phyloP scores from a whole-genome alignment of 2,113 vertebrate species.

The Centrocercus urophasianus region DNA sequence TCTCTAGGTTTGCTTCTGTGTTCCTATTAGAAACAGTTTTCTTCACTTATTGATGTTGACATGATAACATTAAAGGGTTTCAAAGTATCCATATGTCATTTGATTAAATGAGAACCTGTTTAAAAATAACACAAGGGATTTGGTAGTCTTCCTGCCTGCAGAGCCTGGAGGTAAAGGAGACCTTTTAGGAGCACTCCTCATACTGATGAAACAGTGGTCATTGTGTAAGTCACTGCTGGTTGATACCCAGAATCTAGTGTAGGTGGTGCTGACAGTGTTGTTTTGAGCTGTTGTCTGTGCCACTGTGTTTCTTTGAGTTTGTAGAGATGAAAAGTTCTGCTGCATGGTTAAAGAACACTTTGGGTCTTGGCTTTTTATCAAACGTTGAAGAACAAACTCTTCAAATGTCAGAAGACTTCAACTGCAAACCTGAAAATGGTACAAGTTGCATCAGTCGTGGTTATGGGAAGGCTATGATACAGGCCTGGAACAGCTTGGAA shows the following conservation, averaged over 20 bases:
- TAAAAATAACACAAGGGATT: not conserved
- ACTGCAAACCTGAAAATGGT: not conserved
- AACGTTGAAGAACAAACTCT: not conserved
- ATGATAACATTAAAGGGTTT: not conserved
- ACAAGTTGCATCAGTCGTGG: not conserved
- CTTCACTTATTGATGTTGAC: not conserved
- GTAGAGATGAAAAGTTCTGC: not conserved
- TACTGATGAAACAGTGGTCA: not conserved
- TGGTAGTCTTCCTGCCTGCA: not conserved
- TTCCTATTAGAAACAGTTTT: not conserved
- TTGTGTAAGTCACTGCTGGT: not conserved
- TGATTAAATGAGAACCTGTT: not conserved
- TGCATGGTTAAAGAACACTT: not conserved
- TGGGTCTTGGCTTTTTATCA: not conserved
- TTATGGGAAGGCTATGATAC: not conserved
- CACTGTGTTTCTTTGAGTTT: not conserved
- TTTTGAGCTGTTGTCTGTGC: not conserved
- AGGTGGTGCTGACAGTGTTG: not conserved
- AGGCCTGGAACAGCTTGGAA: not conserved
- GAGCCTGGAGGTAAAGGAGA: slow-evolving; percentile 22
- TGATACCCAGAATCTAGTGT: not conserved
- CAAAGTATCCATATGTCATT: not conserved
- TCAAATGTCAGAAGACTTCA: not conserved
- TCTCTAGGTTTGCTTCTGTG: not conserved
- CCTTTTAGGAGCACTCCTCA: not conserved